phyloP scores from a whole-genome alignment of 2,113 vertebrate species.

The Bos indicus region DNA sequence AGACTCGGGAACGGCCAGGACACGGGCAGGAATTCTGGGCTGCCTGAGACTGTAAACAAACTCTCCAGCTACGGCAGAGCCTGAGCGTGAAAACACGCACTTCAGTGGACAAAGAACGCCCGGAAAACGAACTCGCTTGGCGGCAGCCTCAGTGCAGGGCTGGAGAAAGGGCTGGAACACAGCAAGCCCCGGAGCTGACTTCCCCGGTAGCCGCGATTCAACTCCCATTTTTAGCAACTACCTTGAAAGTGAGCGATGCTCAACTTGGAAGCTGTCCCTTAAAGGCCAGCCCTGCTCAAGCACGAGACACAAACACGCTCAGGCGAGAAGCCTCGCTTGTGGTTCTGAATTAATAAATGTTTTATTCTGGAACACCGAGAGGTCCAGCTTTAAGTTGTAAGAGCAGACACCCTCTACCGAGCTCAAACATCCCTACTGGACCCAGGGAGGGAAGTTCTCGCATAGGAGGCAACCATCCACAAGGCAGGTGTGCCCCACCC shows the following conservation, averaged over 20 bases:
- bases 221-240: constrained; percentile 24
- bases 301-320: not conserved
- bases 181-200: not conserved
- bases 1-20: constrained; percentile 62
- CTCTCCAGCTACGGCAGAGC: constrained; percentile 33
- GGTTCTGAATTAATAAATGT: not conserved
- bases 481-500: not conserved
- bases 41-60: constrained; percentile 67
- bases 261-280: not conserved
- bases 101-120: not conserved
- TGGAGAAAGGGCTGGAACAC: not conserved
- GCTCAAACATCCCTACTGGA: not conserved
- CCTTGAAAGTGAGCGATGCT: constrained; percentile 4
- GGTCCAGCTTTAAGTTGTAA: not conserved
- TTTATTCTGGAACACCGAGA: not conserved
- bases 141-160: not conserved
- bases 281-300: not conserved
- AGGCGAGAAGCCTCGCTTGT: not conserved
- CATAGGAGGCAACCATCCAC: not conserved
- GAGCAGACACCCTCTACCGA: not conserved
- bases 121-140: not conserved
- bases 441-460: not conserved
- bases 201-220: not conserved
- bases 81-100: not conserved
- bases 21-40: constrained; percentile 48